Evolutionary conservation across 2,797 vertebrate species (phyloP), one percentile per base, ranked within the genome.

Genomic region (Micrastur ruficollis): DNA sequence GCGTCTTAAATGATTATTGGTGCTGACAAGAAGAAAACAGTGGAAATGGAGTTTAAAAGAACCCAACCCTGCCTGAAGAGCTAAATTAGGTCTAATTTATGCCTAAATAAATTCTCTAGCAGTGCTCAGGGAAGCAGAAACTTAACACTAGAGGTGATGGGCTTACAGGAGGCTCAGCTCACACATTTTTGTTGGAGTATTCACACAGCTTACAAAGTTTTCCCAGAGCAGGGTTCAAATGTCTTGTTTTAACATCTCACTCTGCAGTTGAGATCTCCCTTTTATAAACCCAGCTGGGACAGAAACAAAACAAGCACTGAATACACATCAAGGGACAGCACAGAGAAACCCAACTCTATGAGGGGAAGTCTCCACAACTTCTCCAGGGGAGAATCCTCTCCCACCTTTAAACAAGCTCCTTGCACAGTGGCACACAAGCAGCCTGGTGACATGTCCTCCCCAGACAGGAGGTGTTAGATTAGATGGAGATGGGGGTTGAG

Each of bases 31-130:
- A 74, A 61, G 49, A 27, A 81, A 90, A 61, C 61, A 84, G 49
- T 46, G 62, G 58, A 92, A 92, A 81, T 18, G 2, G 38, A 90
- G 36, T 72, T 93, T 75, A 62, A 72, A 96, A 81, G 70, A 90
- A 90, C 31, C n/a, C 44, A 42, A 12, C 40, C 36, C 79, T 88
- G 56, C 74, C 66, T 84, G 74, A 85, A 91, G 59, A 82, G 75
- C 56, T 85, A 67, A 83, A 88, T 76, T 32, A 88, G 59, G 63
- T 63, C 63, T 75, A 59, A 47, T 73, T 80, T 62, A 68, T 22
- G 8, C 44, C 87, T 82, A 17, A 55, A 86, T 63, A 86, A 75
- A 82, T 87, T 71, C 55, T 86, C 52, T n/a, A 49, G 65, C 7
- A 0, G 8, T 61, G 82, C 65, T 93, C 68, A 88, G 56, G 21